Conservation (phyloP, 2,797 vertebrate species). For the Cryptoprocta ferox region DNA sequence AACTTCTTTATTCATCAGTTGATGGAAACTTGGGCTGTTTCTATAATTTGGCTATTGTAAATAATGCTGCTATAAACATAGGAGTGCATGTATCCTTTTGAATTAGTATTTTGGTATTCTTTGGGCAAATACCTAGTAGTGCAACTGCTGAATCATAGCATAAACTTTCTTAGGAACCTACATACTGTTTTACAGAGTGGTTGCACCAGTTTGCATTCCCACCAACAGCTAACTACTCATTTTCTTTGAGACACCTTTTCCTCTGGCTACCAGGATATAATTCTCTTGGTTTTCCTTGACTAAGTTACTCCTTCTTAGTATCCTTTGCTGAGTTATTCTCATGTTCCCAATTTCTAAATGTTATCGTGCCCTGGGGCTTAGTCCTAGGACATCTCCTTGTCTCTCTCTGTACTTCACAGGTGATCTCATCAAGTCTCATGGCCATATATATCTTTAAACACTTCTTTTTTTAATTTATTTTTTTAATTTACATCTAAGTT, state of each 20-base stretch:
- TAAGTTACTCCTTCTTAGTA: not conserved
- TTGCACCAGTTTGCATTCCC: not conserved
- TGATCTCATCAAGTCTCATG: not conserved
- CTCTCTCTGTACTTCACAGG: not conserved
- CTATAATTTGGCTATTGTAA: not conserved
- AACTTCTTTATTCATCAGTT: not conserved
- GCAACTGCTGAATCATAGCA: not conserved
- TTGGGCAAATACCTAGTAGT: not conserved
- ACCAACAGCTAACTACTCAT: not conserved
- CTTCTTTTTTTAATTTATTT: no score
- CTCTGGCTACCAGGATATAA: not conserved
- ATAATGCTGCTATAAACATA: not conserved
- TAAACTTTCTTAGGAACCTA: not conserved
- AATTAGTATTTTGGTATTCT: not conserved
- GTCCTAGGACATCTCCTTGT: not conserved
- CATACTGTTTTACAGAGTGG: not conserved
- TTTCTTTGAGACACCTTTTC: not conserved
- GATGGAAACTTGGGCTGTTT: not conserved
- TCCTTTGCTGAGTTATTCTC: not conserved
- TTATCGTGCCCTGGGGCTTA: not conserved
- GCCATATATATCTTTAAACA: not conserved
- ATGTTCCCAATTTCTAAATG: not conserved
- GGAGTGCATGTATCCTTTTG: not conserved
- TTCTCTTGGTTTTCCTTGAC: not conserved
- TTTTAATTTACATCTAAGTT: no score